A percentile compares a stretch with the other conserved stretches of the same genome.
These are phyloP conservation scores for Mastacembelus armatus DNA, from an alignment of 2,797 vertebrate species.

Conservation along the genomic window DNA sequence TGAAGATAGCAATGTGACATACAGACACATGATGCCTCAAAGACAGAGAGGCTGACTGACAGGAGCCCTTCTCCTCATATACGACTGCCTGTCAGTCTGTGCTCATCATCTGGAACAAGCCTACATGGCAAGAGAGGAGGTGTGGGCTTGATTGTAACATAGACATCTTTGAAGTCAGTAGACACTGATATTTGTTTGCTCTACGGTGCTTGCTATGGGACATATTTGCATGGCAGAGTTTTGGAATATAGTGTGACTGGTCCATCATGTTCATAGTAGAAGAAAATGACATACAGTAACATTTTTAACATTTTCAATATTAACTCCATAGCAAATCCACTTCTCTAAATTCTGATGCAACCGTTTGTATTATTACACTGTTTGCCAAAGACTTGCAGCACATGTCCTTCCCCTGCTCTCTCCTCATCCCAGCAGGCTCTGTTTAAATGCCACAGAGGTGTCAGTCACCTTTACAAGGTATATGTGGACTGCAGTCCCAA, in stretches of 20 bases:
- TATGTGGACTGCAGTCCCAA: slow-evolving; percentile 46
- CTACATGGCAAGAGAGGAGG: slow-evolving; percentile 27
- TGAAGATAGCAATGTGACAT: slow-evolving; percentile 64
- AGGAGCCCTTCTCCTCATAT: slow-evolving; percentile 48
- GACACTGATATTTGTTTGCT: slow-evolving; percentile 36
- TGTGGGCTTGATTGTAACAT: slow-evolving; percentile 19
- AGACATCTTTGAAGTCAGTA: slow-evolving; percentile 30
- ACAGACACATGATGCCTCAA: slow-evolving; percentile 60
- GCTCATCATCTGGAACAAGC: slow-evolving; percentile 57
- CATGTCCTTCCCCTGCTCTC: slow-evolving; percentile 39
- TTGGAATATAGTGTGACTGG: not conserved
- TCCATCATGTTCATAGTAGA: not conserved
- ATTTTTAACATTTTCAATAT: slow-evolving; percentile 14
- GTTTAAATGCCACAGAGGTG: slow-evolving; percentile 64
- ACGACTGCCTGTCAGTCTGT: slow-evolving; percentile 58
- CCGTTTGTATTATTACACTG: slow-evolving; percentile 17
- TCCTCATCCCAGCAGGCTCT: slow-evolving; percentile 47
- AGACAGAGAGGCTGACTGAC: slow-evolving; percentile 61
- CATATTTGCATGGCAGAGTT: not conserved
- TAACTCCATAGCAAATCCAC: slow-evolving; percentile 14
- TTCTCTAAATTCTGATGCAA: slow-evolving; percentile 5
- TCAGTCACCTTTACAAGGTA: slow-evolving; percentile 66
- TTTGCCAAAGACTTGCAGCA: slow-evolving; percentile 26
- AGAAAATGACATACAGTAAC: not conserved
- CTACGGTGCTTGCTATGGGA: not conserved